Evolutionary conservation across 2,113 vertebrate species (phyloP).

Genomic region (Vimba vimba): DNA sequence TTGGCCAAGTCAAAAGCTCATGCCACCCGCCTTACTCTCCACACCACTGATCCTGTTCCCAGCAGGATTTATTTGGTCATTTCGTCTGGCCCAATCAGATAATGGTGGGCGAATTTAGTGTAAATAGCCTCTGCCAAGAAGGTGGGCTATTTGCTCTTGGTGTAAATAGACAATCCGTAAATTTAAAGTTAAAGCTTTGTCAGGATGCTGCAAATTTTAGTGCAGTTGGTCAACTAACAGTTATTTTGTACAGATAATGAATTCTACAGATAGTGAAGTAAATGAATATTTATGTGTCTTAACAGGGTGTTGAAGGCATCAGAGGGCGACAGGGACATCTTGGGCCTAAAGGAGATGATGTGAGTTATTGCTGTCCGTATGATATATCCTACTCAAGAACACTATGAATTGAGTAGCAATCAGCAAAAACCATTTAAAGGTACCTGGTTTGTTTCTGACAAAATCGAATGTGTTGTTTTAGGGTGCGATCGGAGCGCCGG

Average conservation of each 20-base stretch:
- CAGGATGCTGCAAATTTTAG: background rate
- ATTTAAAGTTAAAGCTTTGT: background rate
- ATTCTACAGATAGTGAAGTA: background rate
- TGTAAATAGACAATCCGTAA: too few relatives aligned
- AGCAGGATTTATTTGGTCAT: too few relatives aligned
- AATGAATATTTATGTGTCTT: conserved; percentile 24
- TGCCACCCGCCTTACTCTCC: too few relatives aligned
- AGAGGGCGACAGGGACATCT: conserved; percentile 74
- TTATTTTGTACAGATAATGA: background rate
- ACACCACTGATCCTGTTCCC: too few relatives aligned
- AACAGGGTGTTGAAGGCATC: conserved; percentile 78
- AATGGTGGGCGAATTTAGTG: too few relatives aligned
- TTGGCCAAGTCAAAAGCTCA: too few relatives aligned
- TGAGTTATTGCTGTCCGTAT: conserved; percentile 59
- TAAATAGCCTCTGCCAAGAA: too few relatives aligned
- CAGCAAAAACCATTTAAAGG: background rate
- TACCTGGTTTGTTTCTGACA: background rate
- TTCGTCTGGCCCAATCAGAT: too few relatives aligned
- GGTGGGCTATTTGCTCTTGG: too few relatives aligned
- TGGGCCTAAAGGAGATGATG: conserved; percentile 76
- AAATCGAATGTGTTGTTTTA: conserved; percentile 48
- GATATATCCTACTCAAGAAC: background rate
- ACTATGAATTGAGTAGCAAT: background rate
- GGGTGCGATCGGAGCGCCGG: conserved; percentile 72
- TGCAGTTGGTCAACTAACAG: background rate